These are phyloP conservation scores for Steinernema scapterisci DNA, from an alignment of 2,888 invertebrate species.

Conservation along the genomic window DNA sequence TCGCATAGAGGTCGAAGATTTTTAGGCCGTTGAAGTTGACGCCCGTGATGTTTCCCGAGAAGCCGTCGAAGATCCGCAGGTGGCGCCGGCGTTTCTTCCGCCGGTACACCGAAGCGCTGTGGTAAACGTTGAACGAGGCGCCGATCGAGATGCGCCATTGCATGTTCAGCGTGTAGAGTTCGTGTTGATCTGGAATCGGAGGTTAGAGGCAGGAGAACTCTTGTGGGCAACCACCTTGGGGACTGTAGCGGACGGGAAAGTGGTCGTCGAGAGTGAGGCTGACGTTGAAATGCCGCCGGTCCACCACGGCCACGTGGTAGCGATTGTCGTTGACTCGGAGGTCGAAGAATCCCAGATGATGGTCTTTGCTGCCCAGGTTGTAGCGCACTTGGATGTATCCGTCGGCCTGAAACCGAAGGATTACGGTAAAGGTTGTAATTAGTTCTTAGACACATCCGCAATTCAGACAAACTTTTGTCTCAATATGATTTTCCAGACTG, in stretches of 20 bases:
- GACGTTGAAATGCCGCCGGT: constrained; percentile 52
- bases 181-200: constrained; percentile 40
- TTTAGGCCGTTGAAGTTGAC: constrained; percentile 63
- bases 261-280: constrained; percentile 57
- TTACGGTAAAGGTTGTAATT: no score
- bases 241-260: constrained; percentile 56
- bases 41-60: constrained; percentile 60
- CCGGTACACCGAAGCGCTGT: constrained; percentile 31
- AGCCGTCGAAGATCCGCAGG: constrained; percentile 54
- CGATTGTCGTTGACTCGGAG: constrained; percentile 50
- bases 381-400: constrained; percentile 60
- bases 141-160: constrained; percentile 59
- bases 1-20: constrained; percentile 59
- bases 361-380: constrained; percentile 60
- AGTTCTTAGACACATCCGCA: no score
- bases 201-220: no score
- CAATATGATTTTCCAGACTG: no score
- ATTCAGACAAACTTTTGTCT: no score
- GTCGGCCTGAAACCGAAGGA: constrained; percentile 40
- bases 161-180: constrained; percentile 59
- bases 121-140: constrained; percentile 55
- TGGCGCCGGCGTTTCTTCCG: constrained; percentile 12
- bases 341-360: constrained; percentile 52
- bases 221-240: no score
- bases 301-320: constrained; percentile 49